These are phyloP conservation scores for Tetraneura akinire DNA, from an alignment of 1,140 invertebrate species.

Conservation along the genomic window DNA sequence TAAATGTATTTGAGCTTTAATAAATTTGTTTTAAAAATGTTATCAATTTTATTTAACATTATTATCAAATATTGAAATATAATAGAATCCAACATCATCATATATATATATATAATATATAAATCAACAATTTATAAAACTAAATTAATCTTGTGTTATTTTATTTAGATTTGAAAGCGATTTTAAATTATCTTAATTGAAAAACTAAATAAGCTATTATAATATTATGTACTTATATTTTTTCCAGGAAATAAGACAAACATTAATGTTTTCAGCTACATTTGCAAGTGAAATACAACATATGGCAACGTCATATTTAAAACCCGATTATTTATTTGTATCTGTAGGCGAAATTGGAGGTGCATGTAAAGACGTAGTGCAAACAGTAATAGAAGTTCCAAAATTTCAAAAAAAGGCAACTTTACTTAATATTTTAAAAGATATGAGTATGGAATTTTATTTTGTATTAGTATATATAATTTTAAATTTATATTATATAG, in stretches of 20 bases:
- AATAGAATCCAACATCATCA: no score
- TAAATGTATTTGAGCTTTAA: no score
- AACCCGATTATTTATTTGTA: slow-evolving; percentile 95
- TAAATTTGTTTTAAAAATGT: no score
- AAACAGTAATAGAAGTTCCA: slow-evolving; percentile 75
- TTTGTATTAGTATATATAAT: no score
- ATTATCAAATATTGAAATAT: no score
- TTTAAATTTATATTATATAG: slow-evolving; percentile 54
- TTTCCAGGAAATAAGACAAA: slow-evolving; percentile 77
- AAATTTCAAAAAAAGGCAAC: slow-evolving; percentile 75
- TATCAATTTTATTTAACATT: no score
- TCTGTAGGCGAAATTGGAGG: slow-evolving; percentile 95
- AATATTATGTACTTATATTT: slow-evolving; percentile 52
- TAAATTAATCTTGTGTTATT: no score
- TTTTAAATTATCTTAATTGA: no score
- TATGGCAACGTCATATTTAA: slow-evolving; percentile 90
- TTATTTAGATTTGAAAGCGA: no score
- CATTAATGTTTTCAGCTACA: slow-evolving; percentile 98
- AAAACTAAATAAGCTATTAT: no score
- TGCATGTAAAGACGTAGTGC: slow-evolving; percentile 86
- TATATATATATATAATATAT: no score
- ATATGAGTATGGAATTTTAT: slow-evolving; percentile 60
- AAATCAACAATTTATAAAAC: no score
- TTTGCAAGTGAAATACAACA: slow-evolving; percentile 98
- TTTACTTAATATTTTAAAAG: slow-evolving; percentile 70